Base-by-base conservation (phyloP, 2,888 invertebrate species). In the Halocaridina rubra region DNA sequence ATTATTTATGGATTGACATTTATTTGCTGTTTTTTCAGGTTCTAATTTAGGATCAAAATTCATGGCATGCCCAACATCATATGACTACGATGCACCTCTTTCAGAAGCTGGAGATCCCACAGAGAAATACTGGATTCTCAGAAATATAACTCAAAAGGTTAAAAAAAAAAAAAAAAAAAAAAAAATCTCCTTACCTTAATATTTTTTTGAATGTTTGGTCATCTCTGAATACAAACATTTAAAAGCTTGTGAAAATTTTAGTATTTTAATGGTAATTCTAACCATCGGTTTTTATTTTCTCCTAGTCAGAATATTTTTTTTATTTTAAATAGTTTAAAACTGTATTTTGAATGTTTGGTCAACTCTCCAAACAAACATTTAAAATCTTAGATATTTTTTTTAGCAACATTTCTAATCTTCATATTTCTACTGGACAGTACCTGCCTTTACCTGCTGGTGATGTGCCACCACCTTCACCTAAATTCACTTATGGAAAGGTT, bases 1-100 rank as follows among this genome's bases (percentile, higher is more conserved):
- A n/a, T 46, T 46, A 46, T 46, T 46, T 16, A 13, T 46, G 16
- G 10, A 46, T 46, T 46, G 10, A 13, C 46, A 10, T 46, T 46
- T 46, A 16, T 46, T 13, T 46, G 46, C 1, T 13, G 10, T 72
- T 16, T 3, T 64, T 72, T 3, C 74, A 85, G 87, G 87, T 5
- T 81, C 87, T 5, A 88, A 53, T 87, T 89, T 90, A 87, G 74
- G 71, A 1, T 16, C 10, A 0, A 69, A 19, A 0, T 95, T 93
- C 89, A 91, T 91, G 84, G 93, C 95, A 0, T 94, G 95, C 90
- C 92, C 96, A 71, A 97, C 96, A 2, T 96, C 95, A 2, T 97
- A 97, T 90, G 98, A 98, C 91, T 98, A 97, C 90, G 96, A 97
- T 90, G 95, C 97, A 0, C 98, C 98, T 0, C 91, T 98, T 88